A percentile compares a stretch with the other conserved stretches of the same genome.
Conservation (phyloP, 1,140 invertebrate species). For the Philopotamus ludificatus region DNA sequence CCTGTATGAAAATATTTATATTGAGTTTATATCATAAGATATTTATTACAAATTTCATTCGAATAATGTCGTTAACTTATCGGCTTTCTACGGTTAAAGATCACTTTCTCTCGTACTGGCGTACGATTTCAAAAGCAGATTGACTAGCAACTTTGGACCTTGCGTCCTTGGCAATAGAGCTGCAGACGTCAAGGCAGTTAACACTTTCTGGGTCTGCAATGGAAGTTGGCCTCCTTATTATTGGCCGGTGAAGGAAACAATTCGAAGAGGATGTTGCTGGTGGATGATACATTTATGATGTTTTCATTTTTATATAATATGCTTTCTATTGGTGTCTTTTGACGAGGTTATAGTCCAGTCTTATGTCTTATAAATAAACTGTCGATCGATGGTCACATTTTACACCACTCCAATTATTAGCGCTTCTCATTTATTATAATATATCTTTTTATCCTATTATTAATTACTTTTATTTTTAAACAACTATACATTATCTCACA, state of each 20-base stretch:
- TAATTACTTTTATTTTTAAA: too few relatives aligned
- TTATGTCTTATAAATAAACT: too few relatives aligned
- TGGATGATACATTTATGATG: too few relatives aligned
- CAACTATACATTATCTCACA: too few relatives aligned
- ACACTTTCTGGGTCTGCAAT: not conserved
- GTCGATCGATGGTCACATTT: not conserved
- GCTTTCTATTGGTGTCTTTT: not conserved
- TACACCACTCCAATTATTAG: not conserved
- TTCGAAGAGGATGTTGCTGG: not conserved
- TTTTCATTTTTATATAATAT: not conserved
- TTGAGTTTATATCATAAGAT: not conserved
- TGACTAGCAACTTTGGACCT: not conserved
- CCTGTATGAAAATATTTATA: too few relatives aligned
- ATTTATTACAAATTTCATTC: not conserved
- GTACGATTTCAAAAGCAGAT: slow-evolving; percentile 23
- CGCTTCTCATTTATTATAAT: not conserved
- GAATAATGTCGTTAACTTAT: not conserved
- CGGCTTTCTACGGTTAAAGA: slow-evolving; percentile 10
- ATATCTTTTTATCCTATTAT: too few relatives aligned
- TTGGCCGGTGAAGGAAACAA: not conserved
- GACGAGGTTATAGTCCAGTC: not conserved
- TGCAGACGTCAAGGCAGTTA: not conserved
- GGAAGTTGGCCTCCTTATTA: slow-evolving; percentile 9
- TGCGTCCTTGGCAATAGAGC: not conserved
- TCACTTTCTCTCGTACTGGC: slow-evolving; percentile 25